These are phyloP conservation scores for Solen grandis DNA, from an alignment of 1,140 invertebrate species.

Conservation along the genomic window DNA sequence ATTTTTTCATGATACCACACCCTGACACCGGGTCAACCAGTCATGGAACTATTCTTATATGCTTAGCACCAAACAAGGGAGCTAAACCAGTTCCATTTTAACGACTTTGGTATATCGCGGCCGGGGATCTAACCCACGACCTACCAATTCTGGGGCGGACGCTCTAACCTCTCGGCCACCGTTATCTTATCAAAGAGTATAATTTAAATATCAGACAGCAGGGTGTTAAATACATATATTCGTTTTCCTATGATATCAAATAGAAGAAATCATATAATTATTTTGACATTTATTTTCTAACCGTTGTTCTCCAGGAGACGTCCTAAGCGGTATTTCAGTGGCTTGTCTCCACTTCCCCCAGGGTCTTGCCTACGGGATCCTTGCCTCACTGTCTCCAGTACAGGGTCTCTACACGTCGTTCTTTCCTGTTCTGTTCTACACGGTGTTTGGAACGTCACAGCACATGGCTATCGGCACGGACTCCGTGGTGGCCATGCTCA, in stretches of 20 bases:
- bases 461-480: conserved; percentile 77
- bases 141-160: too few relatives aligned
- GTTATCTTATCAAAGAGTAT: conserved; percentile 64
- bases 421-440: conserved; percentile 82
- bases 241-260: conserved; percentile 35
- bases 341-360: conserved; percentile 48
- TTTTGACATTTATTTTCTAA: background rate
- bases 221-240: conserved; percentile 39
- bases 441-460: conserved; percentile 81
- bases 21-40: too few relatives aligned
- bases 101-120: too few relatives aligned
- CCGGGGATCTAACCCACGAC: too few relatives aligned
- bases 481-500: conserved; percentile 69
- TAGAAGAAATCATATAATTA: background rate
- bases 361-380: conserved; percentile 32
- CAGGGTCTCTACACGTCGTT: conserved; percentile 82
- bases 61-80: too few relatives aligned
- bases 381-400: conserved; percentile 43
- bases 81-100: too few relatives aligned
- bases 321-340: conserved; percentile 33
- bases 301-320: conserved; percentile 30
- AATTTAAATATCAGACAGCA: conserved; percentile 62
- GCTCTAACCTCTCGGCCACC: too few relatives aligned
- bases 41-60: too few relatives aligned
- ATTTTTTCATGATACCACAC: conserved; percentile 64